phyloP scores from a whole-genome alignment of 2,797 vertebrate genomes.

The Oryzias dopingdopingensis region DNA sequence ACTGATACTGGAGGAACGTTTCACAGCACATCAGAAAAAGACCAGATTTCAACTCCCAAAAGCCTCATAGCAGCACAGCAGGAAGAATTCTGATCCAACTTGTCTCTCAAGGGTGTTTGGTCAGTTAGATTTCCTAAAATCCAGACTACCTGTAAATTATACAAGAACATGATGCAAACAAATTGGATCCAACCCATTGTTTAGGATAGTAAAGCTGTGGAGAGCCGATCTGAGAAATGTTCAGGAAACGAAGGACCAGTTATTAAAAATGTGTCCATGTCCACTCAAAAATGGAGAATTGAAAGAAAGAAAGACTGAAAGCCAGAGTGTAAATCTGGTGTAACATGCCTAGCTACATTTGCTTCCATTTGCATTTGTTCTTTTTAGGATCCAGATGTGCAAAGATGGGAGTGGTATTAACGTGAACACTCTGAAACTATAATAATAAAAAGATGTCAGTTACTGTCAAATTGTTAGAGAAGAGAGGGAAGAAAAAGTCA shows the following conservation, averaged over 20 bases:
- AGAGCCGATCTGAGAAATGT: constrained; percentile 2
- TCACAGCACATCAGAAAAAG: constrained; percentile 49
- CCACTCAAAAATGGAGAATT: constrained; percentile 37
- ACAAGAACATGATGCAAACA: constrained; percentile 2
- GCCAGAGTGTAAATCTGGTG: constrained; percentile 37
- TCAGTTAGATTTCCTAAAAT: constrained; percentile 21
- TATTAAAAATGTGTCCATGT: constrained; percentile 33
- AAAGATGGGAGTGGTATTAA: constrained; percentile 32
- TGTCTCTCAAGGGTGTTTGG: constrained; percentile 25
- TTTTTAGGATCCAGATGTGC: constrained; percentile 64
- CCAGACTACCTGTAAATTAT: neutral
- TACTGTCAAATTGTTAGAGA: constrained; percentile 42
- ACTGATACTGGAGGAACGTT: constrained; percentile 45
- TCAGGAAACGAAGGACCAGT: constrained; percentile 13
- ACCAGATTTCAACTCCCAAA: constrained; percentile 48
- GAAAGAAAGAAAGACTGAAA: constrained; percentile 40
- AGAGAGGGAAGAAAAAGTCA: neutral
- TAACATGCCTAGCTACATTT: constrained; percentile 53
- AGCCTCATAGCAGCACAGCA: constrained; percentile 40
- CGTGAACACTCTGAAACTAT: constrained; percentile 30
- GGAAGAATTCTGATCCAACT: constrained; percentile 43
- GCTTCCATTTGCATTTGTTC: constrained; percentile 45
- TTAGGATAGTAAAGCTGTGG: neutral
- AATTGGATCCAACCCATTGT: constrained; percentile 21
- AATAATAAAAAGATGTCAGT: constrained; percentile 27